These are phyloP conservation scores for Limnephilus lunatus DNA, from an alignment of 2,888 invertebrate species.

Conservation along the genomic window DNA sequence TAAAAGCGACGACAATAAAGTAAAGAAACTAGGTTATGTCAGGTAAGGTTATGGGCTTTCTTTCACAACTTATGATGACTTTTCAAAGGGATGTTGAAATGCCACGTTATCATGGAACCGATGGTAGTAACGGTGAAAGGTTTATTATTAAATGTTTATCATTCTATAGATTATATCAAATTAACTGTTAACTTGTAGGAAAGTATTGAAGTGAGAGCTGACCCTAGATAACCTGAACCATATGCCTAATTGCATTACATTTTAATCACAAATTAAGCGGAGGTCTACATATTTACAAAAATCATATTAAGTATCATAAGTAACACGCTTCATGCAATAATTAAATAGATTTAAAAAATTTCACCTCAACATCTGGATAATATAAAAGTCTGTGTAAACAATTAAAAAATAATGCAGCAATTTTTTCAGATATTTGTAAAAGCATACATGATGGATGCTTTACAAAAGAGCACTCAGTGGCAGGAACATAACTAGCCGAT, in stretches of 20 bases:
- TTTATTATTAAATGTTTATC: background rate
- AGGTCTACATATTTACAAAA: background rate
- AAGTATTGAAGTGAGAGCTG: background rate
- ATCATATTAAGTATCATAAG: background rate
- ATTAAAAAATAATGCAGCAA: too few species aligned
- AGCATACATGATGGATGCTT: background rate
- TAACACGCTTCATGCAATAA: background rate
- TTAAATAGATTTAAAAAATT: background rate
- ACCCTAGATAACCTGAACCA: background rate
- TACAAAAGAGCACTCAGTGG: background rate
- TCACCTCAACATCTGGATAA: background rate
- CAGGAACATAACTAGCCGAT: background rate
- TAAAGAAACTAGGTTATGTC: too few species aligned
- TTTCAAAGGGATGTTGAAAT: too few species aligned
- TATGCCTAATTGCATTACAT: background rate
- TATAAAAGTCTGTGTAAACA: background rate
- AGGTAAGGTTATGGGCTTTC: too few species aligned
- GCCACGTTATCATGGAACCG: too few species aligned
- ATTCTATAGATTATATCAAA: background rate
- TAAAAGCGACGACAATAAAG: too few species aligned
- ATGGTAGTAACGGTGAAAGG: too few species aligned
- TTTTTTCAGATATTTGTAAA: too few species aligned
- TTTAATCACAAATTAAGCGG: background rate
- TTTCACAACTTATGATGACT: too few species aligned
- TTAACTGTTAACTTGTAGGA: background rate